Base-by-base conservation (phyloP, 1,140 invertebrate genomes). In the Lordiphosa mommai region DNA sequence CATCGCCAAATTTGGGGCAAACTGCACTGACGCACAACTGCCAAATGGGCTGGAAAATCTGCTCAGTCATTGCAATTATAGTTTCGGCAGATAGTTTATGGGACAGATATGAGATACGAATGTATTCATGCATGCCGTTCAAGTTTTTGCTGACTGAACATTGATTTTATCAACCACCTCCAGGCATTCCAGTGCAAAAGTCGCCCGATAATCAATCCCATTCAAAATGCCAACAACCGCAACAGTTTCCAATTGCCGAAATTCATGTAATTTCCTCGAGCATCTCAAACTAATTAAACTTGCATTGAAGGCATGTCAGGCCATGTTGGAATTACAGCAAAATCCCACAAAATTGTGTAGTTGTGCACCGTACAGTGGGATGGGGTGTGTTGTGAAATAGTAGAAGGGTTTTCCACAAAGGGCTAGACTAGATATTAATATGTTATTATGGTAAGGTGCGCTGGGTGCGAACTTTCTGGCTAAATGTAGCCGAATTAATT, bases 211-310 rank as follows among this genome's bases (percentile, higher is more conserved):
- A 68, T 68, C 65, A 58, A 41, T 51, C 32, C 9, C 32, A 57
- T 64, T 64, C 60, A 57, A 64, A 43, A 43, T 43, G 10, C 40
- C 58, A 55, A 48, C 44, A 68, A 36, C 48, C 65, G 55, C 65
- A 64, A 63, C 47, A 47, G 60, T 52, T 58, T 60, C 63, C 58
- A 61, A 44, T 49, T 55, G 44, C 61, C 55, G 23, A 58, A 61
- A 65, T 56, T 65, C 61, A 49, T 57, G 66, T 55, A 48, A 60
- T 59, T 53, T 38, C n/a, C 51, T 10, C 6, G 36, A 40, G 53
- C 40, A 52, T 40, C 57, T 74, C 57, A 63, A 68, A 76, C 55
- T 64, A 80, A 80, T 82, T 76, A 71, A 71, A 71, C 55, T 44
- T 66, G 52, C 59, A 82, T 63, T 67, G 46, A 38, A 63, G 59